These are phyloP conservation scores for Dryocosmus kuriphilus DNA, from an alignment of 2,888 invertebrate species.

Conservation along the genomic window DNA sequence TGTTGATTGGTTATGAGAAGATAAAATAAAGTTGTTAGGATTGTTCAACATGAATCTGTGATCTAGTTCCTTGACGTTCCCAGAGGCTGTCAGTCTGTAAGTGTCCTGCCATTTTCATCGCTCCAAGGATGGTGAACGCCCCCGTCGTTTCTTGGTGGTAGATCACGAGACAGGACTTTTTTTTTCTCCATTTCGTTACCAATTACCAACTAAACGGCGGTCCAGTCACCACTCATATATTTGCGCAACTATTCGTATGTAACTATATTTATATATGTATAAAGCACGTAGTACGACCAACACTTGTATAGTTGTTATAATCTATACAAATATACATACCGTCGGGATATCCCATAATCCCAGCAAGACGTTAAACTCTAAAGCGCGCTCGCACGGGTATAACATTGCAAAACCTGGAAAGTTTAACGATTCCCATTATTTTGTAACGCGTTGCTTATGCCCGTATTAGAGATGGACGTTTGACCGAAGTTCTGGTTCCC, in stretches of 20 bases:
- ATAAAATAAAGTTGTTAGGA: slow-evolving; percentile 50
- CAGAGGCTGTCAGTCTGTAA: slow-evolving; percentile 39
- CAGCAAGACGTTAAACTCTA: slow-evolving; percentile 21
- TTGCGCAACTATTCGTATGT: slow-evolving; percentile 59
- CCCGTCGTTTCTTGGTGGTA: slow-evolving; percentile 43
- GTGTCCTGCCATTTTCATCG: slow-evolving; percentile 40
- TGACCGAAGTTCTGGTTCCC: slow-evolving; percentile 47
- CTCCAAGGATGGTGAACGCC: slow-evolving; percentile 53
- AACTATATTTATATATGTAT: background rate
- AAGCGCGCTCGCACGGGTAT: slow-evolving; percentile 44
- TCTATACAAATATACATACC: slow-evolving; percentile 8
- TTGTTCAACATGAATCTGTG: slow-evolving; percentile 24
- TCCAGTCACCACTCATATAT: slow-evolving; percentile 56
- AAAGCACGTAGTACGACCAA: slow-evolving; percentile 13
- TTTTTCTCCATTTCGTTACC: slow-evolving; percentile 65
- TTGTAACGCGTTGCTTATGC: slow-evolving; percentile 61
- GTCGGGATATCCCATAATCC: slow-evolving; percentile 20
- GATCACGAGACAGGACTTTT: slow-evolving; percentile 53
- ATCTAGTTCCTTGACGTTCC: slow-evolving; percentile 39
- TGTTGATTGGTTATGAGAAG: background rate
- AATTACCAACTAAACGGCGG: slow-evolving; percentile 61
- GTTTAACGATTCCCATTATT: slow-evolving; percentile 72
- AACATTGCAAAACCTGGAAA: slow-evolving; percentile 69
- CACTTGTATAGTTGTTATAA: slow-evolving; percentile 22
- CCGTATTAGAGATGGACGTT: slow-evolving; percentile 54